Base-by-base conservation (phyloP, 1,140 invertebrate genomes). In the Drosophila elegans region DNA sequence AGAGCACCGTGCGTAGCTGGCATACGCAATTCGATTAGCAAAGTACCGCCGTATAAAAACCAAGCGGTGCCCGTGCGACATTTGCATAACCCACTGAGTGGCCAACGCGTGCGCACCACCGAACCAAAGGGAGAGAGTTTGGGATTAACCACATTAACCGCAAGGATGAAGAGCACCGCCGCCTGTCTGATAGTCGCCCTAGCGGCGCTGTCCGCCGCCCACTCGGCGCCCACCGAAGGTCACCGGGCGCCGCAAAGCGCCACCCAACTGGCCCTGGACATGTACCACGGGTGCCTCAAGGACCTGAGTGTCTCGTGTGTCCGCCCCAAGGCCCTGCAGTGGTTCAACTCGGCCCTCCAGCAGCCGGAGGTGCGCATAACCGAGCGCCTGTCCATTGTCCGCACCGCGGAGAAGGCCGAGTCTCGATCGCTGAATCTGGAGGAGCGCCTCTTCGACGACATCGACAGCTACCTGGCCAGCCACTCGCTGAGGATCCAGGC, bases 261-360 rank as follows among this genome's bases (percentile, higher is more conserved):
- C 5, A 93, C 94, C 2, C 94, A 94, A 57, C 85, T 95, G 78
- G 92, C 94, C 10, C 92, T 92, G 56, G 94, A 95, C 74, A 94
- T 95, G 83, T 96, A 95, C 83, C 91, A 93, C 39, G 93, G 94
- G 91, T 96, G 95, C 80, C 81, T 95, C 11, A 94, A 94, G 78
- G 93, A 95, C 75, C 94, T 95, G 78, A 95, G 94, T 45, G 92
- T 94, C 51, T 93, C 93, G 54, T 97, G 96, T 92, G 95, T 95
- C 41, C 96, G 96, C 79, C 96, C 96, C 9, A 96, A 96, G 91
- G 94, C 96, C 12, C 89, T 97, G 66, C 93, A 94, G 48, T 97
- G 96, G 94, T 93, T 97, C 42, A 95, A 94, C 67, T 93, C 94
- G 25, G 95, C 95, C 3, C 92, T 94, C 27, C 94, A 95, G 64